These are phyloP conservation scores for Sinodicranocentrus sp. DNA, from an alignment of 2,888 invertebrate genomes.

Conservation along the genomic window DNA sequence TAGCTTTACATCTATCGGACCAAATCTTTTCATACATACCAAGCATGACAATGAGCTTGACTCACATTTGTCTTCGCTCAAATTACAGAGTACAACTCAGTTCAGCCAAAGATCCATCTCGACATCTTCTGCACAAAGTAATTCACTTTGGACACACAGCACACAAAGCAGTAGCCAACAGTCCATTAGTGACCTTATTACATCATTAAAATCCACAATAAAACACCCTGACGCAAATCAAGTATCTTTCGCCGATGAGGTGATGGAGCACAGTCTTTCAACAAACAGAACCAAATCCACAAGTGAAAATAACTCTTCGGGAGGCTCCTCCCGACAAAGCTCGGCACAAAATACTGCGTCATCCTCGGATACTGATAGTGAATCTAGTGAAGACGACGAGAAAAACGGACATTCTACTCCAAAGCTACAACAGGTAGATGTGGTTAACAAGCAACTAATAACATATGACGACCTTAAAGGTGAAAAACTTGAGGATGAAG, in stretches of 20 bases:
- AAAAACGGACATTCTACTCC: not conserved
- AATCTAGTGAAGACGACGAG: not conserved
- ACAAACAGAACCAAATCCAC: slow-evolving; percentile 21
- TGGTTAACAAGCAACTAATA: slow-evolving; percentile 25
- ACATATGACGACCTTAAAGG: slow-evolving; percentile 31
- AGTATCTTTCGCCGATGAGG: slow-evolving; percentile 43
- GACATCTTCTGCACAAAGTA: not conserved
- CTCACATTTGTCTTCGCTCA: too few relatives aligned
- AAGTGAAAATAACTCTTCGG: slow-evolving; percentile 15
- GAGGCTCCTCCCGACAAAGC: not conserved
- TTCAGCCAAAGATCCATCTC: slow-evolving; percentile 4
- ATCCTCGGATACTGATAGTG: not conserved
- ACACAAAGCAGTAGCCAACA: slow-evolving; percentile 29
- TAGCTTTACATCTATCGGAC: too few relatives aligned
- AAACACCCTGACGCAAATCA: not conserved
- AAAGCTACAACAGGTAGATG: not conserved
- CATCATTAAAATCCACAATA: not conserved
- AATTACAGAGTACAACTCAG: slow-evolving; percentile 8
- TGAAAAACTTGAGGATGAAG: slow-evolving; percentile 10
- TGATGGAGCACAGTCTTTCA: slow-evolving; percentile 63
- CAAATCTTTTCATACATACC: too few relatives aligned
- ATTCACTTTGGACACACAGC: not conserved
- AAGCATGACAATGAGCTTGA: too few relatives aligned
- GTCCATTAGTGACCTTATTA: slow-evolving; percentile 22
- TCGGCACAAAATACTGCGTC: slow-evolving; percentile 22